These are phyloP conservation scores for Elaphurus davidianus DNA, from an alignment of 2,113 vertebrate species.

Conservation along the genomic window DNA sequence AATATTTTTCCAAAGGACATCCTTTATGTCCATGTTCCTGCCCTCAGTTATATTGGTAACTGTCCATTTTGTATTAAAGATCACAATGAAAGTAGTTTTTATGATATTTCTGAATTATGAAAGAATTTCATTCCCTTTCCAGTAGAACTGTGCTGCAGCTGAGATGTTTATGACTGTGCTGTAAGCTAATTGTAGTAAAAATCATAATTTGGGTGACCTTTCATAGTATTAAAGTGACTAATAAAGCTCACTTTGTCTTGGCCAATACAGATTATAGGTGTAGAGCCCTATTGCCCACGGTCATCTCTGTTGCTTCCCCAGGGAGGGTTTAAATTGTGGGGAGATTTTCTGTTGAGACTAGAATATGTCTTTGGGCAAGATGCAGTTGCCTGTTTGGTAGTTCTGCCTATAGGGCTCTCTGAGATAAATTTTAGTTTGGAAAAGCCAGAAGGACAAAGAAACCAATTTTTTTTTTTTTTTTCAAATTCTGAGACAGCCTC, in stretches of 20 bases:
- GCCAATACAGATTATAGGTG: neutral
- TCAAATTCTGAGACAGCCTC: neutral
- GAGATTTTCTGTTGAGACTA: neutral
- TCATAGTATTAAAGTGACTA: neutral
- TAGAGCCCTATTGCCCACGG: neutral
- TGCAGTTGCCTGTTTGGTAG: neutral
- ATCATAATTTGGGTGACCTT: neutral
- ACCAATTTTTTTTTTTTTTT: neutral
- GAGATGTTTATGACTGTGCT: neutral
- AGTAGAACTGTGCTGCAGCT: neutral
- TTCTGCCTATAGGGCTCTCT: neutral
- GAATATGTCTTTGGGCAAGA: neutral
- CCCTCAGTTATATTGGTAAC: slow-evolving; percentile 34
- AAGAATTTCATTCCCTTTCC: slow-evolving; percentile 32
- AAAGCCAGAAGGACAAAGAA: neutral
- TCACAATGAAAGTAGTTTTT: neutral
- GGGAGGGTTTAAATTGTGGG: neutral
- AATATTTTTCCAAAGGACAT: slow-evolving; percentile 54
- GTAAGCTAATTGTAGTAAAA: slow-evolving; percentile 8
- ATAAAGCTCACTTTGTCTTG: neutral
- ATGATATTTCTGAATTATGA: slow-evolving; percentile 22
- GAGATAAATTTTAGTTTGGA: slow-evolving; percentile 5
- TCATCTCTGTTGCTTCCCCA: neutral
- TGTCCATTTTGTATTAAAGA: slow-evolving; percentile 40
- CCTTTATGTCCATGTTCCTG: slow-evolving; percentile 34